Conservation (phyloP, 2,113 vertebrate genomes). For the Actinemys pallida region DNA sequence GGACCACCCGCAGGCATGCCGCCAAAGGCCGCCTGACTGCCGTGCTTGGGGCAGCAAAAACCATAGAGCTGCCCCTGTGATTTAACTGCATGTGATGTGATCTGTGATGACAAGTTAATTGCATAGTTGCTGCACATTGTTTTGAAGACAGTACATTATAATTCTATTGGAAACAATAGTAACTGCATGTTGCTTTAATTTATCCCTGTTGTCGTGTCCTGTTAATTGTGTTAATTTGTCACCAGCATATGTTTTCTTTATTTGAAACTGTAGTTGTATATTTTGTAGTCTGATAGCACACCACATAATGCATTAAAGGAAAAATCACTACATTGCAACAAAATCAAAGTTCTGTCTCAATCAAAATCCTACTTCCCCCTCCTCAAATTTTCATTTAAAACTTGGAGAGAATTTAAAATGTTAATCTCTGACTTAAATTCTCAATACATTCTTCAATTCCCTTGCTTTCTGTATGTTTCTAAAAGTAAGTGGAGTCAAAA, state of each 20-base stretch:
- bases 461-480: background rate
- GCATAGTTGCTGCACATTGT: background rate
- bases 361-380: background rate
- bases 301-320: background rate
- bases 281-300: background rate
- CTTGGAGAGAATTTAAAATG: background rate
- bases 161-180: background rate
- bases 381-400: background rate
- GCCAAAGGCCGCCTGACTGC: too few species aligned
- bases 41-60: too few species aligned
- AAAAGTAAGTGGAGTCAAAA: background rate
- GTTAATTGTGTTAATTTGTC: conserved; percentile 15
- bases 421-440: background rate
- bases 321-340: background rate
- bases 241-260: background rate
- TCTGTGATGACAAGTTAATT: background rate
- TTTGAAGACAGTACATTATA: background rate
- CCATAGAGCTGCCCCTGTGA: background rate
- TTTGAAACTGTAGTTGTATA: background rate
- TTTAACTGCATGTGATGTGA: background rate
- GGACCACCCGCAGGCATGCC: too few species aligned
- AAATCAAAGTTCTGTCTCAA: background rate
- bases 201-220: background rate
- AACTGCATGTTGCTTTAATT: background rate
- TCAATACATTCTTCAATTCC: background rate